Evolutionary conservation across 2,888 invertebrate species (phyloP), one percentile per base, ranked within the genome.

Genomic region (Eupithecia vulgata): DNA sequence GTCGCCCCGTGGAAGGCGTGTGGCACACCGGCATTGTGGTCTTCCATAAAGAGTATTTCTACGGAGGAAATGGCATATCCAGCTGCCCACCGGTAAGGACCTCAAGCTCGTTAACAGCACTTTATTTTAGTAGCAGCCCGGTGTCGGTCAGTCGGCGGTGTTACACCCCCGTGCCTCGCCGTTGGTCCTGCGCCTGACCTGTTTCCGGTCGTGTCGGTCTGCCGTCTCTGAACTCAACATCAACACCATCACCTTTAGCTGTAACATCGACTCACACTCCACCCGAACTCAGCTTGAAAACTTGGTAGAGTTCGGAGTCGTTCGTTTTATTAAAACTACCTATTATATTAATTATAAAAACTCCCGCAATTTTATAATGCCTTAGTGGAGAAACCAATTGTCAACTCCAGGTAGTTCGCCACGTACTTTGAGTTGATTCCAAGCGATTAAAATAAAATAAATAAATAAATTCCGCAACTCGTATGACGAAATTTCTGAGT

Each of bases 11-110:
- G 78, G 98, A 98, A 84, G 98, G 98, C 72, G 96, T 99, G 84
- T 99, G 98, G 98, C 99, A 99, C 93, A 98, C 98, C n/a, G 96
- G 96, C n/a, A 95, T 99, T 77, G 97, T 98, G 78, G 97, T 96
- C 21, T 98, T 96, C 92, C 97, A 97, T 68, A 95, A 96, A 79
- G 98, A 99, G 93, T 98, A 97, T 91, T 98, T 97, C 94, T 99
- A 96, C 90, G 98, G 98, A 30, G 96, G 96, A 57, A 94, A 91
- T 68, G 98, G 98, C 74, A 96, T 98, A 82, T 96, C 96, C 87
- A 96, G 95, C 87, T 97, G 97, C 87, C 93, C 95, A 80, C 98
- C 98, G 81, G 98, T 98, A 92, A 96, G 97, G n/a, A 35, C 12
- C 5, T 25, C 10, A 21, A 21, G 5, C 21, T 59, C 59, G 5